Evolutionary conservation across 1,140 invertebrate species (phyloP).

Genomic region (Artemia franciscana): DNA sequence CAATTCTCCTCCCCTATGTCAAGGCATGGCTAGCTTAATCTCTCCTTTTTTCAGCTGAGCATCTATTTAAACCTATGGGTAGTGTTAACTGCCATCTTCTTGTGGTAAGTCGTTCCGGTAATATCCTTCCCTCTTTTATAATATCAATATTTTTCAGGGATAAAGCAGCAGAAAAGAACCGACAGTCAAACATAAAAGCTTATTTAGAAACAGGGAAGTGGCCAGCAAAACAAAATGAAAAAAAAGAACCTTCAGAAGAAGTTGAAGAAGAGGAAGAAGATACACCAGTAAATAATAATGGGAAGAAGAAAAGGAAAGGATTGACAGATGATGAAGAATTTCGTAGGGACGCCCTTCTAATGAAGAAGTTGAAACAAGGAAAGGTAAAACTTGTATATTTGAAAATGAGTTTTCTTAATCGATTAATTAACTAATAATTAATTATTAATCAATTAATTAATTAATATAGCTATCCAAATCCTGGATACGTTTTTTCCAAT

Average conservation of each 20-base stretch:
- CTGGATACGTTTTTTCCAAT: too few relatives aligned
- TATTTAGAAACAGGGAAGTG: constrained; percentile 49
- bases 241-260: constrained; percentile 31
- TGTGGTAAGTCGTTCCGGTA: too few relatives aligned
- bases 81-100: too few relatives aligned
- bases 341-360: constrained; percentile 48
- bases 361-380: constrained; percentile 71
- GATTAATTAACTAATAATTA: too few relatives aligned
- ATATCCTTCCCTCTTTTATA: too few relatives aligned
- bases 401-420: too few relatives aligned
- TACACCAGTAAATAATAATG: constrained; percentile 23
- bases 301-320: constrained; percentile 19
- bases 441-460: too few relatives aligned
- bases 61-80: too few relatives aligned
- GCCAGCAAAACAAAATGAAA: constrained; percentile 35
- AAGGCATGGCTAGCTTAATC: too few relatives aligned
- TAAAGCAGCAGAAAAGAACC: constrained; percentile 43
- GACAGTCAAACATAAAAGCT: constrained; percentile 42
- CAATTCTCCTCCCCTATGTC: too few relatives aligned
- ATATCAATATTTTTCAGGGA: constrained; percentile 28
- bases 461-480: too few relatives aligned
- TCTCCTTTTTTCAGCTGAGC: too few relatives aligned
- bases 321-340: constrained; percentile 46
- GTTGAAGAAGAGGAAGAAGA: constrained; percentile 15
- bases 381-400: constrained; percentile 26